Conservation (phyloP, 2,113 vertebrate species). For the Clinocottus analis region DNA sequence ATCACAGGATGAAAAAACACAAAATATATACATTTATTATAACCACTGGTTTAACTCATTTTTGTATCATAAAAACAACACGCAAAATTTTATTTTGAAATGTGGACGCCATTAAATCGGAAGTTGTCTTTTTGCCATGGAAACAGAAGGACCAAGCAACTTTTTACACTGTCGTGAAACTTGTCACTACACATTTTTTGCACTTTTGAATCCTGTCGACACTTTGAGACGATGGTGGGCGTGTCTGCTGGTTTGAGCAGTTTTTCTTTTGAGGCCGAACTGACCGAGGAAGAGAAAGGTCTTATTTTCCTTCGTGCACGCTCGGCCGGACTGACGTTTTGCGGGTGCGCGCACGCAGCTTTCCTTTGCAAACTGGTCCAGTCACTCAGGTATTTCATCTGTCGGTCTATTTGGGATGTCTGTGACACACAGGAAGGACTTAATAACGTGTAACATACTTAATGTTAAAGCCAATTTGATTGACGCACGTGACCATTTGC, state of each 20-base stretch:
- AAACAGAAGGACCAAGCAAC: neutral
- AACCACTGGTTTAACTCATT: no score
- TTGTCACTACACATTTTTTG: no score
- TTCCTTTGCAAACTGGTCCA: conserved; percentile 80
- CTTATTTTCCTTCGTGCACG: conserved; percentile 66
- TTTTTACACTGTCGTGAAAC: neutral
- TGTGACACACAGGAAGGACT: neutral
- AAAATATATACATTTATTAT: no score
- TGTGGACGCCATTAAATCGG: neutral
- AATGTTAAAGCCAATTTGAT: neutral
- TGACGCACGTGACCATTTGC: neutral
- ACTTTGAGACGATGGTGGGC: conserved; percentile 47
- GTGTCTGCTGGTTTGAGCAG: conserved; percentile 61
- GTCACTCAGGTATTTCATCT: conserved; percentile 73
- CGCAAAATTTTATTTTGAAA: conserved; percentile 36
- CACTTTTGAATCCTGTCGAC: neutral
- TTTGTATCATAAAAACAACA: neutral
- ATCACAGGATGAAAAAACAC: no score
- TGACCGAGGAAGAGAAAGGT: conserved; percentile 63
- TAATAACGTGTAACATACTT: no score
- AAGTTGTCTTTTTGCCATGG: conserved; percentile 51
- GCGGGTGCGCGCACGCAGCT: conserved; percentile 80
- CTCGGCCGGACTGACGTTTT: conserved; percentile 60
- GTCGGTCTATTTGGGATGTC: neutral
- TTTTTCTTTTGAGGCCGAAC: conserved; percentile 73